Evolutionary conservation across 2,113 vertebrate genomes (phyloP), one percentile per base, ranked within the genome.

Genomic region (Arizona elegans): DNA sequence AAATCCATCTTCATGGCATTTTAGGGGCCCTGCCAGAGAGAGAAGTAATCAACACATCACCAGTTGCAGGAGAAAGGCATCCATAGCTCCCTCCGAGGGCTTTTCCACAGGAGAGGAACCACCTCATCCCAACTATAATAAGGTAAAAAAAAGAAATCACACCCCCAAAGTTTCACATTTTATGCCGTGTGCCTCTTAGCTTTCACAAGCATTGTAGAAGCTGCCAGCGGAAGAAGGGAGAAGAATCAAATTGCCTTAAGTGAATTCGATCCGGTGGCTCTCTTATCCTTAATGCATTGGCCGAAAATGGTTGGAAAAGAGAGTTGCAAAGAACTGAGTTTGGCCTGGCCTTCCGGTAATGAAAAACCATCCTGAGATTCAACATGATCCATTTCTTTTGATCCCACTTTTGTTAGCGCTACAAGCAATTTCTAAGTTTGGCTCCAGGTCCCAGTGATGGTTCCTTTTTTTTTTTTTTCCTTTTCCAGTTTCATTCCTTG

Each of bases 401-500:
- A 43, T 62, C 24, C 8, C 26, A n/a, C 5, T 23, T 29, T 52
- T 3, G 50, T 3, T n/a, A 33, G 6, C 12, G 50, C 87, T 12
- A 21, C 8, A 17, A 38, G 65, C 62, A n/a, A 43, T 81, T 56
- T 5, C 24, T 58, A 29, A 24, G 1, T 56, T 56, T 0, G 33
- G 15, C 19, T 21, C 21, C 17, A 26, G 5, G 1, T 29, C 8
- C 8, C 10, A 2, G 11, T 0, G 53, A 38, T 53, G 43, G 33
- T 50, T 81, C 58, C 50, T 47, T 54, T 19, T 47, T 13, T 9
- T 8, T 13, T 5, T 5, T 65, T 3, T 17, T 3, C 0, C 0
- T 91, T 96, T 96, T 95, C 59, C 95, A 99, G 99, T 97, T 99
- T 93, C 98, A 97, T 90, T 98, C 97, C 55, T 95, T 99, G 4